These are phyloP conservation scores for Saxicola maurus DNA, from an alignment of 2,797 vertebrate species.

Conservation along the genomic window DNA sequence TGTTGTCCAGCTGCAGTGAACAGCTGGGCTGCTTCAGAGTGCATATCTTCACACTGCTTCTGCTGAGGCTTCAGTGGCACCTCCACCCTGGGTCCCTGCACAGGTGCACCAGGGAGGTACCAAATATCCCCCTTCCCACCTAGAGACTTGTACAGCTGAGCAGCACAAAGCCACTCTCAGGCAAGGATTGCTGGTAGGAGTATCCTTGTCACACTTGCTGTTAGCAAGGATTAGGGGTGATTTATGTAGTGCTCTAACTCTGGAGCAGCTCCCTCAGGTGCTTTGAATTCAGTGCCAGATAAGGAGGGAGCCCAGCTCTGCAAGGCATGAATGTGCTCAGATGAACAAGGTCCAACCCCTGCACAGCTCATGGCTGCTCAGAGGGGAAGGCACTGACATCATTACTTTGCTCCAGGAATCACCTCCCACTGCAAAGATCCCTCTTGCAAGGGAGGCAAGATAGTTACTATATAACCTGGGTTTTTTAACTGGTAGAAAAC, in stretches of 20 bases:
- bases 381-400: neutral
- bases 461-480: neutral
- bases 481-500: neutral
- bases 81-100: neutral
- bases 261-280: neutral
- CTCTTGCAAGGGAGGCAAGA: neutral
- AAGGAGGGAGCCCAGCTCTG: neutral
- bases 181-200: neutral
- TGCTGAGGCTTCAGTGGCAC: neutral
- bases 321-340: neutral
- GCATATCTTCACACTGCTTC: neutral
- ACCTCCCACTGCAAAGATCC: neutral
- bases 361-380: fast-evolving
- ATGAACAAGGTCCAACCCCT: neutral
- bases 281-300: neutral
- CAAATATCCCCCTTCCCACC: neutral
- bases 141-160: neutral
- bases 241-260: neutral
- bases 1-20: neutral
- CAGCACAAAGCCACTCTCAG: neutral
- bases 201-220: neutral
- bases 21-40: neutral
- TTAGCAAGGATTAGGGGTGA: neutral
- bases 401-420: neutral
- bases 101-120: neutral